Percentiles rank a stretch among this genome's conserved stretches.
Evolutionary conservation across 2,797 vertebrate genomes (phyloP).

Genomic region (Karalla daura): DNA sequence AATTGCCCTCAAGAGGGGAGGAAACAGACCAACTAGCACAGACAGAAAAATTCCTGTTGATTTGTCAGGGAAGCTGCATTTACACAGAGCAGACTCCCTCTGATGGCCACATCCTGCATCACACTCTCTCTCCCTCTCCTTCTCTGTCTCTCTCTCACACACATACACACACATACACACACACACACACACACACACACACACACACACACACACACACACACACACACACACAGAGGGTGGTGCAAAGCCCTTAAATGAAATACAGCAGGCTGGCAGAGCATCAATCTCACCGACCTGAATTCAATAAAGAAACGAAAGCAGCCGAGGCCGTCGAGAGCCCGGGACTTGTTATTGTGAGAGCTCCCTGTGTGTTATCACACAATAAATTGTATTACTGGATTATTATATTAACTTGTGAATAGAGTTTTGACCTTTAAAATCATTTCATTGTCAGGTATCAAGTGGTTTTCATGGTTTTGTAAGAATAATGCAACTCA

Average conservation of each 20-base stretch:
- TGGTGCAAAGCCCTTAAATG: background rate
- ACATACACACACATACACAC: background rate
- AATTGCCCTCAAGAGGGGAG: slow-evolving; percentile 20
- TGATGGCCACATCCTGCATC: slow-evolving; percentile 39
- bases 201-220: background rate
- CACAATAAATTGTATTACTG: no score
- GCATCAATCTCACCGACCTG: background rate
- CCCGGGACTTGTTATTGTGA: background rate
- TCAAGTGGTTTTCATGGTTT: no score
- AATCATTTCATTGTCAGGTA: no score
- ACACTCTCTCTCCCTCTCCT: no score
- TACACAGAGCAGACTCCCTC: slow-evolving; percentile 51
- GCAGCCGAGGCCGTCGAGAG: background rate
- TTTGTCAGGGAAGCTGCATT: slow-evolving; percentile 12
- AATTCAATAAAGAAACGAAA: background rate
- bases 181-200: background rate
- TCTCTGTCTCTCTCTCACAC: no score
- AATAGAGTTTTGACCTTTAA: no score
- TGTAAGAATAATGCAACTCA: no score
- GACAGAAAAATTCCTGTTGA: background rate
- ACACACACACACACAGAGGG: background rate
- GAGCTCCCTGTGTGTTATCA: background rate
- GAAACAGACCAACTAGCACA: no score
- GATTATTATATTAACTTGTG: no score
- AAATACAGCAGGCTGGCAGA: background rate